Evolutionary conservation across 2,797 vertebrate genomes (phyloP).

Genomic region (Ispidina lecontei): DNA sequence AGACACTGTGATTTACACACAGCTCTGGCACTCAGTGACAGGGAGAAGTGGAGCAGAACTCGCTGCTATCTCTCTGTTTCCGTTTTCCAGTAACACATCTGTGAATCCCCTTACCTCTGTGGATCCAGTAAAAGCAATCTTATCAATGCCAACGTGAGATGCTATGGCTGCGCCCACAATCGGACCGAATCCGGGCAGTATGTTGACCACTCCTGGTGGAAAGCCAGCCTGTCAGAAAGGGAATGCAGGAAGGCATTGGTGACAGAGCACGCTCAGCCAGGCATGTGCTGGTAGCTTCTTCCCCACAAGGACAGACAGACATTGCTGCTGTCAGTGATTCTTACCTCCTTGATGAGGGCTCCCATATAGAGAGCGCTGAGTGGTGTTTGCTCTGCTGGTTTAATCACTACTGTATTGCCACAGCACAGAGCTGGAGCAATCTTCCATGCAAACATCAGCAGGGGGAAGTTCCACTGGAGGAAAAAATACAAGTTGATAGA

Average conservation of each 20-base stretch:
- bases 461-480: conserved; percentile 97
- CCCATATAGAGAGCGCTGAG: conserved; percentile 96
- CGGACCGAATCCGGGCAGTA: conserved; percentile 97
- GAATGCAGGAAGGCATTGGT: conserved; percentile 79
- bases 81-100: background rate
- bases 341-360: conserved; percentile 95
- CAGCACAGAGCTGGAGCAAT: conserved; percentile 94
- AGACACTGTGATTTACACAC: background rate
- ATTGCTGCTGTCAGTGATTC: background rate
- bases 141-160: conserved; percentile 95
- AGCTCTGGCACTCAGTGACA: background rate
- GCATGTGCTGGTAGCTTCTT: background rate
- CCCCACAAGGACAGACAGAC: background rate
- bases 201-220: conserved; percentile 99
- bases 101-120: conserved; percentile 86
- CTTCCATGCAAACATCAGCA: conserved; percentile 99
- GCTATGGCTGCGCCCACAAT: conserved; percentile 94
- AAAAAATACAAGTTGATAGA: conserved; percentile 63
- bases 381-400: conserved; percentile 97
- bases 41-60: background rate
- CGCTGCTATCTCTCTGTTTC: background rate
- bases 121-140: conserved; percentile 98
- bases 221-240: conserved; percentile 95
- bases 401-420: conserved; percentile 96
- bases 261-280: background rate